These are phyloP conservation scores for Idaea straminata DNA, from an alignment of 2,888 invertebrate species.

Conservation along the genomic window DNA sequence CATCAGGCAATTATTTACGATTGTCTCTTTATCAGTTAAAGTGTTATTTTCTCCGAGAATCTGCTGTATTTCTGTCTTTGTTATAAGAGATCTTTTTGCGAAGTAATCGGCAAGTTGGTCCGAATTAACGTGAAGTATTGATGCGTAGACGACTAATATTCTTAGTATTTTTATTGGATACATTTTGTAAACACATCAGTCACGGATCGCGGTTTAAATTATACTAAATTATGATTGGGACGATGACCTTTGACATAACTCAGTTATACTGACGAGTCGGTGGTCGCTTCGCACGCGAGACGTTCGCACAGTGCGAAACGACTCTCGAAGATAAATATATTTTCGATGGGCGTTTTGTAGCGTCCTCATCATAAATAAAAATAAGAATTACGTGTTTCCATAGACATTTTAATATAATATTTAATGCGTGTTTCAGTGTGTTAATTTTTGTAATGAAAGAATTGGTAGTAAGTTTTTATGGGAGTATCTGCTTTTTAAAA, in stretches of 20 bases:
- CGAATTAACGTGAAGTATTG: conserved; percentile 8
- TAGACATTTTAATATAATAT: too few relatives aligned
- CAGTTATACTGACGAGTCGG: neutral
- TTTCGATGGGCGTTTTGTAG: too few relatives aligned
- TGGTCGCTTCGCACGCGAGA: too few relatives aligned
- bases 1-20: conserved; percentile 81
- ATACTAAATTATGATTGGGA: neutral
- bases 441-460: too few relatives aligned
- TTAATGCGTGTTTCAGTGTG: too few relatives aligned
- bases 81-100: conserved; percentile 59
- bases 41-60: conserved; percentile 75
- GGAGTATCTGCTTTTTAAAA: too few relatives aligned
- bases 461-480: too few relatives aligned
- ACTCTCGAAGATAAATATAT: too few relatives aligned
- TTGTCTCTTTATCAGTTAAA: conserved; percentile 70
- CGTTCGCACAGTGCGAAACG: too few relatives aligned
- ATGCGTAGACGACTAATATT: conserved; percentile 5
- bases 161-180: neutral
- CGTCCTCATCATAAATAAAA: too few relatives aligned
- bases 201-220: neutral
- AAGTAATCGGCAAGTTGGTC: conserved; percentile 43
- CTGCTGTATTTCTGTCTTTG: conserved; percentile 66
- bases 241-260: neutral
- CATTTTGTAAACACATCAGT: neutral
- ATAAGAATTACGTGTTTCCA: too few relatives aligned